These are phyloP conservation scores for Lethenteron camtschaticum DNA, from an alignment of 2,113 vertebrate species.

Conservation along the genomic window DNA sequence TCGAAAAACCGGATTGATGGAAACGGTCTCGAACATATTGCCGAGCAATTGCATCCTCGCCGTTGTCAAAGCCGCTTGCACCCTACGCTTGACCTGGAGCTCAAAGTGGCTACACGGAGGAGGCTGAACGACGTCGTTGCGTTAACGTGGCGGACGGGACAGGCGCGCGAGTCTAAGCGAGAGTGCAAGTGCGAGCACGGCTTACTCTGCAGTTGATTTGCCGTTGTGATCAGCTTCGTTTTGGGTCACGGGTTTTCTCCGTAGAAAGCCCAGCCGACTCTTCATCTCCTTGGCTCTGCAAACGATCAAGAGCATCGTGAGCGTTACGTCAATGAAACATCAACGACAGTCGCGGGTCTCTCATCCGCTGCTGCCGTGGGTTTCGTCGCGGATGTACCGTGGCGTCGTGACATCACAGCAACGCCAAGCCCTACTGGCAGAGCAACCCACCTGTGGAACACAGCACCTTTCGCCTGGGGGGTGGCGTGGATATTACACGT, in stretches of 20 bases:
- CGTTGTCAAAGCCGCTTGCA: not conserved
- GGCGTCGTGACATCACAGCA: not conserved
- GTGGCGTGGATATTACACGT: no score
- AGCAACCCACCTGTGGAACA: not conserved
- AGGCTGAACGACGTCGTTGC: not conserved
- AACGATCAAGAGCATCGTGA: not conserved
- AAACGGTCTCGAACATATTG: no score
- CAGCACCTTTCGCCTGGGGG: not conserved
- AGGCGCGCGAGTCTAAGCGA: not conserved
- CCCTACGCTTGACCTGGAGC: not conserved
- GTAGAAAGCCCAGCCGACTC: not conserved
- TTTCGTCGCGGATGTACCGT: not conserved
- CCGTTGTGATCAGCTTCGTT: not conserved
- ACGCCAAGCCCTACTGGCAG: not conserved
- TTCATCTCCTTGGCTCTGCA: slow-evolving; percentile 1
- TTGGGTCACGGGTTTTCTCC: not conserved
- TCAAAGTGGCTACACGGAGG: not conserved
- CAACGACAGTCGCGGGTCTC: not conserved
- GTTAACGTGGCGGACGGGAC: not conserved
- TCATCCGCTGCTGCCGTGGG: not conserved
- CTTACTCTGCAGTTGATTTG: not conserved
- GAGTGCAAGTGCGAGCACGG: not conserved
- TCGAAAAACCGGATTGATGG: no score
- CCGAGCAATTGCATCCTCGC: no score
- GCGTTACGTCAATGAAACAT: not conserved